Base-by-base conservation (phyloP, 2,888 invertebrate genomes). In the Spialia ferax region DNA sequence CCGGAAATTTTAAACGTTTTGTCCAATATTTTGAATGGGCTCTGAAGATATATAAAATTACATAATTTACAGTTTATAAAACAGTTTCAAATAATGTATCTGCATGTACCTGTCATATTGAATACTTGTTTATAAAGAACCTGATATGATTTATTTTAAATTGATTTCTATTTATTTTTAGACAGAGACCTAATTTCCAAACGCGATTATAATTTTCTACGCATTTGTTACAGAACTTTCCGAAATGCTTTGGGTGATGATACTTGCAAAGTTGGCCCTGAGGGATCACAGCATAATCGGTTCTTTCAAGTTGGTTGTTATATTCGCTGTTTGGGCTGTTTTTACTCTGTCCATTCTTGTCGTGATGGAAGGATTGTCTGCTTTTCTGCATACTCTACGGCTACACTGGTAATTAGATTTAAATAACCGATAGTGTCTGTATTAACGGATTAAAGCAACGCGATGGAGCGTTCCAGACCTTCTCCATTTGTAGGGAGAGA, bases 281-380 rank as follows among this genome's bases (percentile, higher is more conserved):
- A 75, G 79, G 8, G 79, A 81, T 1, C 80, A 81, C 29, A 50
- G 74, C 0, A 0, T n/a, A 0, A 3, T 86, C 0, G 95, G 94
- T 0, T 86, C 87, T 0, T 61, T 95, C 1, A 82, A 94, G 11
- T 79, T 97, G 2, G 96, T 95, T 74, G 42, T 95, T 0, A 87
- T 96, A 20, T 98, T 98, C 82, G 94, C 94, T 0, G 86, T 95
- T 0, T 98, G 98, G 97, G 96, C 97, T 0, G 77, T 92, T 11
- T 95, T 98, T 73, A 97, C 98, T 0, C 76, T 98, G 2, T 95
- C 95, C 59, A 97, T 98, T 74, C 91, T 98, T 57, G 96, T 98
- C 13, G 87, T 98, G 71, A 98, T 98, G 98, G 98, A 98, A 86
- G 98, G 98, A 0, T 90, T 98, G 26, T 98, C 97, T 1, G 98